Percentiles rank a stretch among this genome's conserved stretches.
Conservation (phyloP, 2,888 invertebrate genomes). For the Iphiclides podalirius region DNA sequence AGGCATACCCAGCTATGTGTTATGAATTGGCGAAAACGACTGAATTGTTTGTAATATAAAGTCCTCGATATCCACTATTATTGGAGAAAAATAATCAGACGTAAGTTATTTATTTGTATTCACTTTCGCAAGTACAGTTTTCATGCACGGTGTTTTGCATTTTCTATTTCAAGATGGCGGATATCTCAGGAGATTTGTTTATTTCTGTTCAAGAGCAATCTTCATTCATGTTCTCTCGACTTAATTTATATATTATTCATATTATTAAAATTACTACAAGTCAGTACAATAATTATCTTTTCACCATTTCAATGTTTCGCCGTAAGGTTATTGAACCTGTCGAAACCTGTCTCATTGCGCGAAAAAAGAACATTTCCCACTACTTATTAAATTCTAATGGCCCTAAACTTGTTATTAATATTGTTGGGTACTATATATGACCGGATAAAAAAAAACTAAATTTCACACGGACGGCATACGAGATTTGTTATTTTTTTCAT, state of each 20-base stretch:
- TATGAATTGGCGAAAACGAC: slow-evolving; percentile 28
- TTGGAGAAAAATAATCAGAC: slow-evolving; percentile 41
- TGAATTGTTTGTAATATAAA: slow-evolving; percentile 11
- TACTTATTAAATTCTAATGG: slow-evolving; percentile 20
- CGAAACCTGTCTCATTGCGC: slow-evolving; percentile 43
- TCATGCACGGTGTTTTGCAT: slow-evolving; percentile 34
- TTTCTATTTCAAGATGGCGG: slow-evolving; percentile 62
- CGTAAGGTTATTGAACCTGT: slow-evolving; percentile 60
- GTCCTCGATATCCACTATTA: slow-evolving; percentile 6
- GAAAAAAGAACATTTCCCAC: neutral
- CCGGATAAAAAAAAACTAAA: no score
- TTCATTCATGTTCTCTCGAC: slow-evolving; percentile 24
- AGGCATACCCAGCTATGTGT: slow-evolving; percentile 16
- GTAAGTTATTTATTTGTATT: slow-evolving; percentile 44
- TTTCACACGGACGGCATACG: no score
- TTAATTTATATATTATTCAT: neutral
- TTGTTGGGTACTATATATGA: no score
- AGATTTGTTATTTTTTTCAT: no score
- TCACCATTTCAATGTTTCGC: neutral
- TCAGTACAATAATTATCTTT: neutral
- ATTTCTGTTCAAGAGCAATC: slow-evolving; percentile 42
- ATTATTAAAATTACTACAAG: no score
- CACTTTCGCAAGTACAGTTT: slow-evolving; percentile 19
- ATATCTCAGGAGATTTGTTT: slow-evolving; percentile 42
- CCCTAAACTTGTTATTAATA: no score